Conservation (phyloP, 2,113 vertebrate species). For the Hydrolagus affinis region DNA sequence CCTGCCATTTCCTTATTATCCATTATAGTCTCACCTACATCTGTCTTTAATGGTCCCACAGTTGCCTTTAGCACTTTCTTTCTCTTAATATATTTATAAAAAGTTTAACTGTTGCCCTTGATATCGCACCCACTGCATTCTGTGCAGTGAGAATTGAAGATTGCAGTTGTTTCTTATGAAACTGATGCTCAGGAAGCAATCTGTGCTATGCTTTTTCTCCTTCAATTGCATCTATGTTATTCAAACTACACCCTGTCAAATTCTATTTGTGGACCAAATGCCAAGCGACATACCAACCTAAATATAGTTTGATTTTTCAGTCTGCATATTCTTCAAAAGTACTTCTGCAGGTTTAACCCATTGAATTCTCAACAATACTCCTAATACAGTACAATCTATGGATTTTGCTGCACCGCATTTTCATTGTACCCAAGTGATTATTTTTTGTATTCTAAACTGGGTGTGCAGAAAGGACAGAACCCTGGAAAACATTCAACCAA, state of each 20-base stretch:
- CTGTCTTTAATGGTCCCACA: no score
- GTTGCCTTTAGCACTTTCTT: no score
- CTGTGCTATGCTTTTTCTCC: not conserved
- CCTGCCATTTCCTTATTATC: no score
- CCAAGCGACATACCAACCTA: not conserved
- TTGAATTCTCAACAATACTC: not conserved
- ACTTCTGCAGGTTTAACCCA: not conserved
- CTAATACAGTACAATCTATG: not conserved
- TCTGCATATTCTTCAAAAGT: not conserved
- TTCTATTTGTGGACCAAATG: conserved; percentile 5
- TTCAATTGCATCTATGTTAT: not conserved
- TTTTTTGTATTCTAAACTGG: no score
- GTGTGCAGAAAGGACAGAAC: no score
- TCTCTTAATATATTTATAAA: no score
- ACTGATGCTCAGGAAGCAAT: not conserved
- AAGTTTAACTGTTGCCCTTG: no score
- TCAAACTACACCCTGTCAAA: not conserved
- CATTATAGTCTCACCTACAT: no score
- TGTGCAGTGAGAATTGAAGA: not conserved
- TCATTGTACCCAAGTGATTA: not conserved
- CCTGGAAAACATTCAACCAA: no score
- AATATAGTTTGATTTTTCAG: not conserved
- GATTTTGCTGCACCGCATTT: not conserved
- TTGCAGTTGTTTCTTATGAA: not conserved
- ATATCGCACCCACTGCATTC: no score